Evolutionary conservation across 2,888 invertebrate genomes (phyloP).

Genomic region (Escarpia spicata): DNA sequence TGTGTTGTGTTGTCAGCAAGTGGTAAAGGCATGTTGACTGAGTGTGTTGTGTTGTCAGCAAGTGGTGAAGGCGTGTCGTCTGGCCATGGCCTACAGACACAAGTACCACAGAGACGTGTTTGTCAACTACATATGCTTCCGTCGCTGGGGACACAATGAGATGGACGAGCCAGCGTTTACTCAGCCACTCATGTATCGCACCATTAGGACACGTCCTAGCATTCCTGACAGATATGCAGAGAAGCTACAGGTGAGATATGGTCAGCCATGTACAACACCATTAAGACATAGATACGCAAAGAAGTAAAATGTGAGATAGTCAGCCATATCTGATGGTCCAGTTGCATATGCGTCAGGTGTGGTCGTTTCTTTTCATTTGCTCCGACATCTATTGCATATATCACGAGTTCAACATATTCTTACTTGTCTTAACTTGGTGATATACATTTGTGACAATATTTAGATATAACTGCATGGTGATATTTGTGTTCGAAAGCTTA

Average conservation of each 20-base stretch:
- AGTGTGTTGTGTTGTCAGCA: conserved; percentile 69
- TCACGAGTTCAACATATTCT: too few species aligned
- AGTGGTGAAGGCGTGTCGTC: conserved; percentile 80
- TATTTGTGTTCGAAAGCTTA: too few species aligned
- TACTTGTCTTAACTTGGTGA: too few species aligned
- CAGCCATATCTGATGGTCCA: too few species aligned
- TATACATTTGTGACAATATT: too few species aligned
- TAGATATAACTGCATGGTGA: too few species aligned
- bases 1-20: conserved; percentile 71
- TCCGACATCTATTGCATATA: too few species aligned
- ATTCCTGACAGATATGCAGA: conserved; percentile 85
- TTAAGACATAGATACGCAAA: too few species aligned
- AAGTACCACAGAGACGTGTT: conserved; percentile 91
- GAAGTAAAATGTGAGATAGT: too few species aligned
- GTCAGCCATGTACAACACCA: not conserved
- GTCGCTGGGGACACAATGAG: conserved; percentile 95
- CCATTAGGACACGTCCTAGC: conserved; percentile 72
- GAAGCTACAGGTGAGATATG: conserved; percentile 69
- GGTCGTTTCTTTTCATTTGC: too few species aligned
- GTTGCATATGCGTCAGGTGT: too few species aligned
- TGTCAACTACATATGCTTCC: conserved; percentile 90
- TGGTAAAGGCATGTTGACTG: conserved; percentile 82
- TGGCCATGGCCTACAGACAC: conserved; percentile 90
- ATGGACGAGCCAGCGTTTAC: conserved; percentile 97
- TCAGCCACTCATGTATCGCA: conserved; percentile 87